phyloP scores from a whole-genome alignment of 2,113 vertebrate species.

The Aspiorhynchus laticeps region DNA sequence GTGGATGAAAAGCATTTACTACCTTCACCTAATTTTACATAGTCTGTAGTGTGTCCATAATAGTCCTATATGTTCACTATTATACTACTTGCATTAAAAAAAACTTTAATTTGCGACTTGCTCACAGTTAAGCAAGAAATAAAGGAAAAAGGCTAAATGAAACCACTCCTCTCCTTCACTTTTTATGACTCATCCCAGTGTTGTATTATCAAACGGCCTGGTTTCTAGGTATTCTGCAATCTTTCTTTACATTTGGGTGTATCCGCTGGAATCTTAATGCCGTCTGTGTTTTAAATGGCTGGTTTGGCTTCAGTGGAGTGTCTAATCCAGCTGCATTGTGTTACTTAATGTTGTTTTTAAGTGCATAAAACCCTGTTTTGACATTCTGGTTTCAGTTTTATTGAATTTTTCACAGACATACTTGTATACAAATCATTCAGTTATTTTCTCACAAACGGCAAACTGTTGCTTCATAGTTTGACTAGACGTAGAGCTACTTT shows the following conservation, averaged over 20 bases:
- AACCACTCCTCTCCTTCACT: not conserved
- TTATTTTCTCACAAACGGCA: not conserved
- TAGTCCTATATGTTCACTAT: not conserved
- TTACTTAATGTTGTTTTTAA: not conserved
- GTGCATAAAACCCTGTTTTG: not conserved
- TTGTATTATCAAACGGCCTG: not conserved
- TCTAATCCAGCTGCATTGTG: not conserved
- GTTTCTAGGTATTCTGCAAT: not conserved
- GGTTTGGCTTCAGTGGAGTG: not conserved
- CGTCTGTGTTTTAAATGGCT: not conserved
- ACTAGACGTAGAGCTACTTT: not conserved
- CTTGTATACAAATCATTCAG: not conserved
- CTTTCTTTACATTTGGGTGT: not conserved
- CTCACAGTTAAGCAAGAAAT: not conserved
- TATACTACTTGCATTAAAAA: not conserved
- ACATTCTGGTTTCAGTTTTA: too few species aligned
- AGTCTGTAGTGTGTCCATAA: not conserved
- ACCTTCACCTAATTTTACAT: too few species aligned
- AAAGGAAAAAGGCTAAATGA: not conserved
- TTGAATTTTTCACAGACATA: not conserved
- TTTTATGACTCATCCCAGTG: slow-evolving; percentile 11
- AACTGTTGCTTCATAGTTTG: not conserved
- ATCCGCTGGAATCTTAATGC: not conserved
- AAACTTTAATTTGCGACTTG: not conserved
- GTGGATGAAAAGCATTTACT: too few species aligned